A percentile compares a stretch with the other conserved stretches of the same genome.
These are phyloP conservation scores for Smutsia gigantea DNA, from an alignment of 2,797 vertebrate genomes.

Conservation along the genomic window DNA sequence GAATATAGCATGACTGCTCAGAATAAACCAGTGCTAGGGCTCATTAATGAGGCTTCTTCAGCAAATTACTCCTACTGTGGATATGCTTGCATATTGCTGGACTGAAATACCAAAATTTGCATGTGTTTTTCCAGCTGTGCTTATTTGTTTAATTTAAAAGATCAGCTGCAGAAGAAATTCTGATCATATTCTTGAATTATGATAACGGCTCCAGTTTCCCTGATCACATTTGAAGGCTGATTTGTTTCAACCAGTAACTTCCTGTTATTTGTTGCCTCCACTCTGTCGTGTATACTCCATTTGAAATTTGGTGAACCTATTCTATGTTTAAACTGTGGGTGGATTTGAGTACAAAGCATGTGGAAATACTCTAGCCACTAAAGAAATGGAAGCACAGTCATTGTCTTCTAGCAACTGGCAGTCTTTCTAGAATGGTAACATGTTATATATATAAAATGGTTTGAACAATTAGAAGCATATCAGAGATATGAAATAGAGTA, in stretches of 20 bases:
- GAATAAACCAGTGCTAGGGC: constrained; percentile 39
- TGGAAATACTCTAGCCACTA: not conserved
- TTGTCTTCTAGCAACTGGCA: not conserved
- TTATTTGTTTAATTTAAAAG: constrained; percentile 61
- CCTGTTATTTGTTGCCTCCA: constrained; percentile 21
- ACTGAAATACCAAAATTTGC: constrained; percentile 66
- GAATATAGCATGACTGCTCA: constrained; percentile 11
- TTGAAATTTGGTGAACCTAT: not conserved
- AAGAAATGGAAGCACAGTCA: not conserved
- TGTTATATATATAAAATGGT: not conserved
- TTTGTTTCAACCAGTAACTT: constrained; percentile 55
- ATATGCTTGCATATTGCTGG: constrained; percentile 69
- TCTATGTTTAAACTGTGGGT: not conserved
- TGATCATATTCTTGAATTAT: constrained; percentile 69
- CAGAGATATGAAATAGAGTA: not conserved
- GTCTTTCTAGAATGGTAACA: not conserved
- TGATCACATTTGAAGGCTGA: constrained; percentile 35
- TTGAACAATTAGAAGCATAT: not conserved
- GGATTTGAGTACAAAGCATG: not conserved
- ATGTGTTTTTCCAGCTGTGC: constrained; percentile 65
- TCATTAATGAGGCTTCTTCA: constrained; percentile 80
- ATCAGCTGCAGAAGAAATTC: constrained; percentile 74
- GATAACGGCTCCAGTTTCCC: constrained; percentile 32
- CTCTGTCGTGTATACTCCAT: not conserved
- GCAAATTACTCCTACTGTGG: constrained; percentile 71